Base-by-base conservation (phyloP, 30 jellyfish, hydroid and myxozoan species). In the Haliclystus octoradiatus region DNA sequence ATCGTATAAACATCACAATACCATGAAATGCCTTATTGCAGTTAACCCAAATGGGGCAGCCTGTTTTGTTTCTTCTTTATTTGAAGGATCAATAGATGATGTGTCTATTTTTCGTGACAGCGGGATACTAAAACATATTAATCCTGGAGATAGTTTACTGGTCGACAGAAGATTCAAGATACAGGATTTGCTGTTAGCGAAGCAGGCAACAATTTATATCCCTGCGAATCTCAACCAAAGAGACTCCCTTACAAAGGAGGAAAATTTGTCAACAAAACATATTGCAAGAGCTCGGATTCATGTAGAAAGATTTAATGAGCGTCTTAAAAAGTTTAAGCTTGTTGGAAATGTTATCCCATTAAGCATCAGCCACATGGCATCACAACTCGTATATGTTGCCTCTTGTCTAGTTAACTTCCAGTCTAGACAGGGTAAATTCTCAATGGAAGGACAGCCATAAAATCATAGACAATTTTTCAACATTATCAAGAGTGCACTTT, bases 31-130 rank as follows among this genome's bases (percentile, higher is more conserved):
- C 63, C 52, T 82, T 26, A 75, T 82, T 2, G 92, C 94, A 26
- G 92, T 82, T 2, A 82, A 75, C 49, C 94, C 93, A 32, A 82
- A 82, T 75, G 93, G 94, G 2, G 69, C 85, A 28, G 93, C 92
- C 25, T 71, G 83, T 23, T 81, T 72, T 49, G 50, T 81, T 5
- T 73, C 83, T 49, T 76, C 73, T 33, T 60, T 84, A 28, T 84
- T 33, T 68, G 94, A 84, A 23, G 90, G 93, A 1, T 77, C 87
- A 29, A 27, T 73, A 65, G 72, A 49, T 26, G 92, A 84, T 71
- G 96, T 84, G 23, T 46, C 70, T 2, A 66, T 84, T 15, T 52
- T 69, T 1, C 5, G 28, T 19, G 24, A 52, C 30, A 63, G 96
- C 72, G 94, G 96, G 4, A 64, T 84, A 29, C 46, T 84, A 14